Evolutionary conservation across 2,797 vertebrate species (phyloP), one percentile per base, ranked within the genome.

Genomic region (Onychomys leucogaster): DNA sequence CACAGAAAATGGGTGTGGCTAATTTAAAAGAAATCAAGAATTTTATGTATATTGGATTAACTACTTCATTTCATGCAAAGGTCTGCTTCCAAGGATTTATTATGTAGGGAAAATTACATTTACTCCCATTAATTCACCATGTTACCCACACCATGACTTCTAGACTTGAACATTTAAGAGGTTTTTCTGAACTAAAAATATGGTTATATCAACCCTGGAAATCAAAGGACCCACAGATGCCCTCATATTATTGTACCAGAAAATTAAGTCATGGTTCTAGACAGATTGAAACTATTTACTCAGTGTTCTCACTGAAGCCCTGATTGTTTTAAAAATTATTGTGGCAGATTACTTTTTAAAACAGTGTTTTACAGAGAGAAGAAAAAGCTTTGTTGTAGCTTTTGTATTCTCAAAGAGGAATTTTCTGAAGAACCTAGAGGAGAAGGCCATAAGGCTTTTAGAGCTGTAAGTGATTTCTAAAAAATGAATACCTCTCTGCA

Each of bases 241-340:
- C 59, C 13, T 91, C 29, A 90, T 8, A 52, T 2, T 13, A 94
- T 23, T n/a, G 11, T 84, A 80, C 84, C 92, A 96, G 55, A 96
- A 96, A 92, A 69, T 49, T 91, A 93, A 90, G 23, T 91, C 77
- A 84, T 75, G 65, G 89, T 82, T 95, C 89, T 90, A 92, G 84
- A 94, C 84, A 96, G 81, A 95, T 59, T 88, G 43, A 12, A 77
- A 93, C 63, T 71, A 83, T 89, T 94, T 91, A 90, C 37, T 67
- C 52, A 87, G 49, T 73, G 85, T 89, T 90, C 75, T 59, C 94
- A 95, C 41, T 75, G 46, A 59, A 85, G 19, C 63, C 43, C 41
- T 82, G 93, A 41, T 89, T 92, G 77, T 57, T 90, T 92, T 82
- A 84, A 88, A 34, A 77, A 76, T 80, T 57, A 95, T 85, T 73